phyloP scores from a whole-genome alignment of 1,140 invertebrate genomes.

The Macrosteles quadrilineatus region DNA sequence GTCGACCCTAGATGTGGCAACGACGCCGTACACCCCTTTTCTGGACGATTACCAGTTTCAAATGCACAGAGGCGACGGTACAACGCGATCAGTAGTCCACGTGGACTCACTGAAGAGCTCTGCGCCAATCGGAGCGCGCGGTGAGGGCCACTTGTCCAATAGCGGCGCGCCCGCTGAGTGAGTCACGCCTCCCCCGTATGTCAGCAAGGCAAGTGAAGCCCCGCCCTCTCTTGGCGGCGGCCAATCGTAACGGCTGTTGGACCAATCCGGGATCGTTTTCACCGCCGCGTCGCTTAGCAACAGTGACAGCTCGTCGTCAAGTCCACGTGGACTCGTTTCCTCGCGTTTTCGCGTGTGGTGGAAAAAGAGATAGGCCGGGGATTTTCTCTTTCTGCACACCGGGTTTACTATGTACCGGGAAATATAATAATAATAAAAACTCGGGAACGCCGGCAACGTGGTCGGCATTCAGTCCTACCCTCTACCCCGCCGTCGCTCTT shows the following conservation, averaged over 20 bases:
- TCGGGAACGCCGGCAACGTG: neutral
- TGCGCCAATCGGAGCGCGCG: slow-evolving; percentile 22
- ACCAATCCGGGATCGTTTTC: slow-evolving; percentile 37
- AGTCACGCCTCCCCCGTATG: slow-evolving; percentile 23
- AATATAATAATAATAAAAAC: slow-evolving; percentile 30
- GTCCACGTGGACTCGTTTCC: slow-evolving; percentile 21
- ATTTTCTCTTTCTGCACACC: neutral
- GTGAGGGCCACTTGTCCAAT: slow-evolving; percentile 30
- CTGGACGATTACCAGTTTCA: too few relatives aligned
- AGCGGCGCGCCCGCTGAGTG: neutral
- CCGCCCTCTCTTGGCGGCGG: neutral
- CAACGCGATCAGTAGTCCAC: slow-evolving; percentile 6
- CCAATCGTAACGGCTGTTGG: slow-evolving; percentile 17
- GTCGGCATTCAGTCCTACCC: neutral
- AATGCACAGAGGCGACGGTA: too few relatives aligned
- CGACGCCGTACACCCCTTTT: too few relatives aligned
- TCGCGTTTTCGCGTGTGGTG: slow-evolving; percentile 17
- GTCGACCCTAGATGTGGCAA: too few relatives aligned
- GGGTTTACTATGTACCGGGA: slow-evolving; percentile 25
- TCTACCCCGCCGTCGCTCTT: neutral
- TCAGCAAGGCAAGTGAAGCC: neutral
- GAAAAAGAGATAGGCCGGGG: slow-evolving; percentile 5
- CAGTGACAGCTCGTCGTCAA: slow-evolving; percentile 40
- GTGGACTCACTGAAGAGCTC: slow-evolving; percentile 9
- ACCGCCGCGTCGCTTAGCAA: slow-evolving; percentile 33